phyloP scores from a whole-genome alignment of 2,888 invertebrate genomes.

The Chirona hameri region DNA sequence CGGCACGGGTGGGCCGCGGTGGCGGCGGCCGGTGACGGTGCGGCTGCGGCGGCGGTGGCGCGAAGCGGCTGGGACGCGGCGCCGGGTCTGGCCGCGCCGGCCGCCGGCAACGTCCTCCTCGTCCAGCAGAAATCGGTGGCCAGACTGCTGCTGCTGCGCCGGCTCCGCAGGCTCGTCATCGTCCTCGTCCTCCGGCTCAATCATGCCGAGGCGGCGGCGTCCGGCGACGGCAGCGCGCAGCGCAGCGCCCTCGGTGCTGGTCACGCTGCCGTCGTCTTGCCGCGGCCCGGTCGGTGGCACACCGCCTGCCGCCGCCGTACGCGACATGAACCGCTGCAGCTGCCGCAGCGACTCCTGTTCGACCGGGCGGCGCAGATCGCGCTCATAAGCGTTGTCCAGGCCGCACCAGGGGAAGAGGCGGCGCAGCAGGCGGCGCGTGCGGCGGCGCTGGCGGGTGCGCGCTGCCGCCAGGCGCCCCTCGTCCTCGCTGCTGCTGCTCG shows the following conservation, averaged over 20 bases:
- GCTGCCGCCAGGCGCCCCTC: neutral
- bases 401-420: neutral
- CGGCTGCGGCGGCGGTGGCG: neutral
- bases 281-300: neutral
- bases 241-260: neutral
- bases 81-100: neutral
- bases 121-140: neutral
- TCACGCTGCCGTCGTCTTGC: neutral
- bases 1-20: neutral
- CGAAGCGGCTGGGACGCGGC: too few relatives aligned
- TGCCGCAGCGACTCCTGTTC: neutral
- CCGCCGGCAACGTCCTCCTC: neutral
- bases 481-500: conserved; percentile 22
- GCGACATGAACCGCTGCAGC: conserved; percentile 13
- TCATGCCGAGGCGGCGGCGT: neutral
- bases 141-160: neutral
- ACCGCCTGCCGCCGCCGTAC: neutral
- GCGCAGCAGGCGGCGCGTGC: neutral
- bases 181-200: neutral
- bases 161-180: neutral
- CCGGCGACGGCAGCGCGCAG: neutral
- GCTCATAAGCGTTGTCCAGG: neutral
- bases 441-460: neutral
- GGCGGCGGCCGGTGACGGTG: neutral
- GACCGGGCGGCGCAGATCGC: neutral